Base-by-base conservation (phyloP, 2,888 invertebrate genomes). In the Eristalinus aeneus region DNA sequence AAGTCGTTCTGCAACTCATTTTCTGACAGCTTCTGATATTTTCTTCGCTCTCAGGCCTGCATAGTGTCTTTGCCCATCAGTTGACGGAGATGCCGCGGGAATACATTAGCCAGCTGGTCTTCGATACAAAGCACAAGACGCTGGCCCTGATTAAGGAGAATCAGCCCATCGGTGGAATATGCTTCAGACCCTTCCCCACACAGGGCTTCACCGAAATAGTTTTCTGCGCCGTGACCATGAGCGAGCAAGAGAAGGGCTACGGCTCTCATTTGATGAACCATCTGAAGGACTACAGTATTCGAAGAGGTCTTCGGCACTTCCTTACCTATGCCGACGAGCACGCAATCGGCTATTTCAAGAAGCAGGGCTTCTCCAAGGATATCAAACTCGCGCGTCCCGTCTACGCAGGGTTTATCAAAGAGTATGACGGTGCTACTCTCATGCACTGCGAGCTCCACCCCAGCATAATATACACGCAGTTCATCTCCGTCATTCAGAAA, bases 241-340 rank as follows among this genome's bases (percentile, higher is more conserved):
- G 97, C 92, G 97, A 98, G 91, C 98, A 99, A 93, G 97, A 97
- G 68, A 96, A 98, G 92, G 98, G 98, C 8, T 99, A 99, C 92
- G 98, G 99, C 0, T 98, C 98, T 0, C 98, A 98, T 91, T 94
- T 99, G 89, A 99, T 99, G 98, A 99, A 99, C 92, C 98, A 98
- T 91, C 94, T 99, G 36, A 99, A 99, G 91, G 98, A 98, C 91
- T 98, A 98, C 91, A 98, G 98, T 93, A 96, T 98, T 58, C 94
- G 96, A 87, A 96, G 97, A 90, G 96, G 96, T 74, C 96, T 98
- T 63, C 93, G 96, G 36, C 97, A 98, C 92, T 98, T 98, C 92
- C 94, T 99, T 22, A 98, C 98, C 0, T 99, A 97, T 91, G 98
- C 98, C 11, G 98, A 99, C 91, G 97, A 98, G 90, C 97, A 96